Percentiles rank a stretch among this genome's conserved stretches.
Evolutionary conservation across 2,797 vertebrate genomes (phyloP).

Genomic region (Oreonectes daqikongensis): DNA sequence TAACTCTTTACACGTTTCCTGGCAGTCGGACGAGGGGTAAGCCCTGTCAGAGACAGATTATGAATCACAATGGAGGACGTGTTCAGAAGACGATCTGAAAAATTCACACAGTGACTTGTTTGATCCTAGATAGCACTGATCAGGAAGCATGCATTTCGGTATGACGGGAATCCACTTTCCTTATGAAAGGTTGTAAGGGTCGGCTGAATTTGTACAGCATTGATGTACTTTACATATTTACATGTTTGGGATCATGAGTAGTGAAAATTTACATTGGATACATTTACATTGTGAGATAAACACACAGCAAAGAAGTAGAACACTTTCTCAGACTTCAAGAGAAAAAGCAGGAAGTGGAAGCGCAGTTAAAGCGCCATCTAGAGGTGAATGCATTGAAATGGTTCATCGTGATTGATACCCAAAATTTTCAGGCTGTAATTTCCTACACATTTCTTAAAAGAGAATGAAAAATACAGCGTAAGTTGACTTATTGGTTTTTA

Average conservation of each 20-base stretch:
- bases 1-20: slow-evolving; percentile 47
- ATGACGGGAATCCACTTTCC: not conserved
- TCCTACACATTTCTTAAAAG: not conserved
- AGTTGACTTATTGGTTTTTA: no score
- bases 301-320: no score
- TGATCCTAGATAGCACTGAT: not conserved
- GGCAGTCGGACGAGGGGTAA: slow-evolving; percentile 39
- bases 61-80: slow-evolving; percentile 39
- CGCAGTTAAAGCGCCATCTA: slow-evolving; percentile 14
- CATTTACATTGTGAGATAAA: not conserved
- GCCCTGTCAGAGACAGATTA: slow-evolving; percentile 7
- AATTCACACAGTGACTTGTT: no score
- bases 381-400: not conserved
- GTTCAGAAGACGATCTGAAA: no score
- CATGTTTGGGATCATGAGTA: not conserved
- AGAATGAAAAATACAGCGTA: no score
- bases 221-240: not conserved
- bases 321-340: not conserved
- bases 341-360: not conserved
- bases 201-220: not conserved
- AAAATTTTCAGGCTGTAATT: not conserved
- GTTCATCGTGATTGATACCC: not conserved
- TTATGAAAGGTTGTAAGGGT: not conserved
- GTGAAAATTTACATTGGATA: not conserved
- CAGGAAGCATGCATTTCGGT: not conserved